phyloP scores from a whole-genome alignment of 1,140 invertebrate genomes.

The Bombus superbus region DNA sequence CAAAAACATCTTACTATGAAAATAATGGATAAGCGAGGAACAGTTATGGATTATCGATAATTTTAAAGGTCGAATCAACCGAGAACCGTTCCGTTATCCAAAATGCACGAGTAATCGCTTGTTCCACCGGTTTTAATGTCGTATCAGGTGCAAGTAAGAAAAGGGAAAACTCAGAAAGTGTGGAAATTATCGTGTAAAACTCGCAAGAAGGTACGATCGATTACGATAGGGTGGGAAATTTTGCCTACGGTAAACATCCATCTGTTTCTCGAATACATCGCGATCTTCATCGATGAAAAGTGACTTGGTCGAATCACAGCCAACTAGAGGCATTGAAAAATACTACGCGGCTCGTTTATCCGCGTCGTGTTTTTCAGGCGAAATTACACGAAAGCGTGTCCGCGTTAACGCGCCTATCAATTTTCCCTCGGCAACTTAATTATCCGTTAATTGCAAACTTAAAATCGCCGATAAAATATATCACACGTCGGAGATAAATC shows the following conservation, averaged over 20 bases:
- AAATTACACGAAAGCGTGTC: slow-evolving; percentile 13
- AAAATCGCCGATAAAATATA: slow-evolving; percentile 20
- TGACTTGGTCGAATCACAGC: background rate
- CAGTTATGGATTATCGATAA: background rate
- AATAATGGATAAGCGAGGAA: background rate
- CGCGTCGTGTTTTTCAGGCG: background rate
- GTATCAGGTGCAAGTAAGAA: too few relatives aligned
- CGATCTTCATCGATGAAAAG: background rate
- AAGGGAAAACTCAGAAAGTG: too few relatives aligned
- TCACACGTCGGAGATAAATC: background rate
- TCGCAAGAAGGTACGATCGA: background rate
- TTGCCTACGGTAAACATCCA: background rate
- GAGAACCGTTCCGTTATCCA: background rate
- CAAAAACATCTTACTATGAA: too few relatives aligned
- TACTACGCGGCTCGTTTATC: background rate
- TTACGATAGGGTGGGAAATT: background rate
- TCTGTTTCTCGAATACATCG: background rate
- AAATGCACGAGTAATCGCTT: too few relatives aligned
- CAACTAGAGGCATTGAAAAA: background rate
- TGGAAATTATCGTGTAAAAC: background rate
- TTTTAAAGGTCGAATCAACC: background rate
- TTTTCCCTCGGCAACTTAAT: slow-evolving; percentile 15
- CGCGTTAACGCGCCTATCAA: slow-evolving; percentile 16
- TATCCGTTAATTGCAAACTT: slow-evolving; percentile 26
- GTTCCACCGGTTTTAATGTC: too few relatives aligned